Evolutionary conservation across 30 jellyfish, hydroid and myxozoan genomes (phyloP), one percentile per base, ranked within the genome.

Genomic region (Cassiopea xamachana): DNA sequence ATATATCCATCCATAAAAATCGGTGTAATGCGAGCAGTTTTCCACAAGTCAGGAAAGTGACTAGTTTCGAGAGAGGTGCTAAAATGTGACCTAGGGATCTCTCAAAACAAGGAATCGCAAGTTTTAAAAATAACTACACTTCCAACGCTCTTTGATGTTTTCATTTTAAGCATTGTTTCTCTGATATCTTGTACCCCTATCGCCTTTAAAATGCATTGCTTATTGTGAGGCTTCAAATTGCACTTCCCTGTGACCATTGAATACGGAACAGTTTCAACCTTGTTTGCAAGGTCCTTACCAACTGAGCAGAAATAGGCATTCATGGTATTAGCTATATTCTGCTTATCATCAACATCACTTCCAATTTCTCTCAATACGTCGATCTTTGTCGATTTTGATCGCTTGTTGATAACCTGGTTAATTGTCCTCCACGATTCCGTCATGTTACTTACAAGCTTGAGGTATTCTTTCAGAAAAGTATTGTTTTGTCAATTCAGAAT

Each of bases 261-360:
- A 48, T 83, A 64, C 2, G 87, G 73, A 51, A 73, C 55, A 48
- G 48, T 5, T 10, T 69, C 73, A 16, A 86, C 75, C 48, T 86
- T 58, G 3, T 58, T 77, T n/a, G 93, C 93, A 1, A 75, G 88
- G 48, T 58, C 89, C 60, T 76, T 86, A 51, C 88, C 93, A 5
- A 86, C 39, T 27, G 39, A 27, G 39, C 39, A 27, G 39, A 27
- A 27, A 27, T 27, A 27, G 39, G 39, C 39, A 27, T 27, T 27
- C 39, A 27, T 27, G 39, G 39, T 27, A 27, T 27, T 27, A 27
- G 39, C 39, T 27, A 72, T 39, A 7, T 73, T 69, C 58, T 70
- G 48, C 46, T 60, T 73, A 19, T 71, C n/a, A 68, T 15, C 8
- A 83, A 39, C 45, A 49, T 49, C 86, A 7, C 8, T 45, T 44